phyloP scores from a whole-genome alignment of 2,888 invertebrate species.

The Tetragonula carbonaria region DNA sequence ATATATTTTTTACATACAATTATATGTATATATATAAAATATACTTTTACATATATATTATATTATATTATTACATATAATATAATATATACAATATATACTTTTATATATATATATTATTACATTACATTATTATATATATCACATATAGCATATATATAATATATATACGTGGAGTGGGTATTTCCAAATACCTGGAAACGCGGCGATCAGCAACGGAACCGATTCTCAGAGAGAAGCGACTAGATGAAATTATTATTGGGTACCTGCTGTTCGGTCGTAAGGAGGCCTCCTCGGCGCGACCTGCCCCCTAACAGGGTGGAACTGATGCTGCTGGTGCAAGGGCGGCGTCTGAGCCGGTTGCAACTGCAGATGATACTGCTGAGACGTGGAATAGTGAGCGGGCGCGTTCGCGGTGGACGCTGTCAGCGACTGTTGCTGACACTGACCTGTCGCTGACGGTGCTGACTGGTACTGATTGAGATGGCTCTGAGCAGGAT shows the following conservation, averaged over 20 bases:
- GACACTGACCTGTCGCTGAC: conserved; percentile 53
- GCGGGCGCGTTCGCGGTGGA: conserved; percentile 62
- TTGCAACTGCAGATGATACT: conserved; percentile 74
- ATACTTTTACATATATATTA: too few relatives aligned
- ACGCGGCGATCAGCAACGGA: background rate
- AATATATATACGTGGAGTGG: too few relatives aligned
- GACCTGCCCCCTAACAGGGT: conserved; percentile 67
- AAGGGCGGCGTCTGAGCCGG: conserved; percentile 75
- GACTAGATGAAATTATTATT: conserved; percentile 6
- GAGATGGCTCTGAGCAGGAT: conserved; percentile 49
- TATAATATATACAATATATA: too few relatives aligned
- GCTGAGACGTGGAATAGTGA: conserved; percentile 71
- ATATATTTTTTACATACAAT: too few relatives aligned
- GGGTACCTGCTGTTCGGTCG: conserved; percentile 75
- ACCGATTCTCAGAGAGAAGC: background rate
- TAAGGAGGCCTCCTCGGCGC: conserved; percentile 64
- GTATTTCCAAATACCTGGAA: background rate
- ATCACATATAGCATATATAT: too few relatives aligned
- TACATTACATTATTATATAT: too few relatives aligned
- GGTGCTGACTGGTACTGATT: conserved; percentile 62
- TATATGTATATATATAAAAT: too few relatives aligned
- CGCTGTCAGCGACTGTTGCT: conserved; percentile 58
- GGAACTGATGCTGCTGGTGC: conserved; percentile 75
- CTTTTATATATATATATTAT: too few relatives aligned
- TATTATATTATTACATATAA: too few relatives aligned